Percentiles rank a stretch among this genome's conserved stretches.
These are phyloP conservation scores for Leucopternis melanops DNA, from an alignment of 2,113 vertebrate genomes.

Conservation along the genomic window DNA sequence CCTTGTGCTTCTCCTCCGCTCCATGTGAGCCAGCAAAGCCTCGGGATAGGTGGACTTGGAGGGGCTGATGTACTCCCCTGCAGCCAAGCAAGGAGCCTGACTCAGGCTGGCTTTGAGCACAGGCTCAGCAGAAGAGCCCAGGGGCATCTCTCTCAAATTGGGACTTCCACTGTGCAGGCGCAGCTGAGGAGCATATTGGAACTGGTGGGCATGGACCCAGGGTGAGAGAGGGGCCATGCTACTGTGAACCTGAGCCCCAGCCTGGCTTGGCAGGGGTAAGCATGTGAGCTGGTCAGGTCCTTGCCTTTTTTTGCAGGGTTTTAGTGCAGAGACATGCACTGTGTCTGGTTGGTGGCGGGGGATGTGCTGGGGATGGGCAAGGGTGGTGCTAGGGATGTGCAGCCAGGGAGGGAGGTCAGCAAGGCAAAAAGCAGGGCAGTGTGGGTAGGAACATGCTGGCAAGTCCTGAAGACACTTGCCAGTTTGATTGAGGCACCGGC, in stretches of 20 bases:
- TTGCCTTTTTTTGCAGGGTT: neutral
- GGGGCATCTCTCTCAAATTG: neutral
- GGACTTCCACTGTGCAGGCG: neutral
- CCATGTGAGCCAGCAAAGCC: neutral
- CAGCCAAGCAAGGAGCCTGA: neutral
- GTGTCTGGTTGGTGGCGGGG: neutral
- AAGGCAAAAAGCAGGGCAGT: neutral
- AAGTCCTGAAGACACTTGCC: neutral
- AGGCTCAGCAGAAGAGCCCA: neutral
- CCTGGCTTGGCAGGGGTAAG: neutral
- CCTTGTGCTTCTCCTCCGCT: neutral
- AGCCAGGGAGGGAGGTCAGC: neutral
- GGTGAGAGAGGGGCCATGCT: neutral
- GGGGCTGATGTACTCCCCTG: neutral
- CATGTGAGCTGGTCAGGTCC: neutral
- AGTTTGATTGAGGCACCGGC: rapidly evolving
- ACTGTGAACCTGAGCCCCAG: neutral
- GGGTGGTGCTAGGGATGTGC: neutral
- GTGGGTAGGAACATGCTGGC: neutral
- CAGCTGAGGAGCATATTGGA: neutral
- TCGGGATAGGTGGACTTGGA: rapidly evolving
- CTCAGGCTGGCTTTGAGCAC: neutral
- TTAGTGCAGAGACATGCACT: neutral
- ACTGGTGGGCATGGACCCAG: neutral
- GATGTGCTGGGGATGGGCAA: neutral